Conservation (phyloP, 2,797 vertebrate genomes). For the Gobionotothen gibberifrons region DNA sequence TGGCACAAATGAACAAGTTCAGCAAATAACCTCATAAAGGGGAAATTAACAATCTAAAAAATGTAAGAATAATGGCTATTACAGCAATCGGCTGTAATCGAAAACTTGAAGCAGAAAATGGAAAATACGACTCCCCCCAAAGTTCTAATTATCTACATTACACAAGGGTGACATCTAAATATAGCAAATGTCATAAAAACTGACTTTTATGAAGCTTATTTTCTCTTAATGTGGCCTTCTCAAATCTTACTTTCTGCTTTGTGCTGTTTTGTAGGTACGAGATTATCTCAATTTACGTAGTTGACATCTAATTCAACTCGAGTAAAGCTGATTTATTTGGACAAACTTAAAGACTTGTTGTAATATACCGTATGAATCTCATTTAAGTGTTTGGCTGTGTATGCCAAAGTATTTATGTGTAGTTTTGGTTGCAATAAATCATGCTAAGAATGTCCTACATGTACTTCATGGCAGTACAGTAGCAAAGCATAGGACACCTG, state of each 20-base stretch:
- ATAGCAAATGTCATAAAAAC: neutral
- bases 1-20: neutral
- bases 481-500: neutral
- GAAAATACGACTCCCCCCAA: constrained; percentile 11
- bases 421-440: neutral
- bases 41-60: constrained; percentile 25
- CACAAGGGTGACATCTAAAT: constrained; percentile 23
- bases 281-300: constrained; percentile 36
- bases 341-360: constrained; percentile 28
- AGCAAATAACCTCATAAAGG: constrained; percentile 21
- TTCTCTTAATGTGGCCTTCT: constrained; percentile 4
- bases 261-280: constrained; percentile 17
- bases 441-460: neutral
- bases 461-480: neutral
- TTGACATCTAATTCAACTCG: constrained; percentile 31
- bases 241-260: constrained; percentile 4
- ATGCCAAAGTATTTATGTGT: neutral
- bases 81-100: neutral
- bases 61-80: constrained; percentile 3
- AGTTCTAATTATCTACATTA: constrained; percentile 13
- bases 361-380: neutral
- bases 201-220: neutral
- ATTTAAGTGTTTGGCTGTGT: neutral
- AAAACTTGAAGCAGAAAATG: constrained; percentile 16
- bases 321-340: constrained; percentile 47